Percentiles rank a stretch among this genome's conserved stretches.
Evolutionary conservation across 2,797 vertebrate genomes (phyloP).

Genomic region (Phalanger gymnotis): DNA sequence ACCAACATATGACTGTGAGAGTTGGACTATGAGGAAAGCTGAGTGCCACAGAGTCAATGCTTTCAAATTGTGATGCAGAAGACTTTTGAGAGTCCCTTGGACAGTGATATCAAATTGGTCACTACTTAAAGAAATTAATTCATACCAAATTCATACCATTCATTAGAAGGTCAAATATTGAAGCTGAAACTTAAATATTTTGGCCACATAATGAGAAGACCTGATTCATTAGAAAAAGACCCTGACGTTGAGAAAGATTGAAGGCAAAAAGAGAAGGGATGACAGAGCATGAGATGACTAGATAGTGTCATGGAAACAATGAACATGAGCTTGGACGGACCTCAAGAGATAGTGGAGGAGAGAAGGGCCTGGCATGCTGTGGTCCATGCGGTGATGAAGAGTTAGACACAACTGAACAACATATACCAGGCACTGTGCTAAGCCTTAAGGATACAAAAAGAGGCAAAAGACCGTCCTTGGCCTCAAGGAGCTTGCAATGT

Average conservation of each 20-base stretch:
- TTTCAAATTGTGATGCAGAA: not conserved
- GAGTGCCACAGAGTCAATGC: not conserved
- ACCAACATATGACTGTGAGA: not conserved
- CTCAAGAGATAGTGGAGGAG: not conserved
- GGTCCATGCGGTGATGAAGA: not conserved
- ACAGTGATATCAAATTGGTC: not conserved
- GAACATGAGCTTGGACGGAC: not conserved
- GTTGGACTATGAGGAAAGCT: not conserved
- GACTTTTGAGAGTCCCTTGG: not conserved
- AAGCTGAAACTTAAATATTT: not conserved
- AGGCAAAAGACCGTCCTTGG: not conserved
- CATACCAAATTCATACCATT: not conserved
- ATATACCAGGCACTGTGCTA: not conserved
- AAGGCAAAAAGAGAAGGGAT: not conserved
- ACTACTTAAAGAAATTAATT: not conserved
- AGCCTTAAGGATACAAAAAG: not conserved
- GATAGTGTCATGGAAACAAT: not conserved
- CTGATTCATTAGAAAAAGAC: not conserved
- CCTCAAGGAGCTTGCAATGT: not conserved
- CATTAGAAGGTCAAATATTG: not conserved
- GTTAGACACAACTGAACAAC: not conserved
- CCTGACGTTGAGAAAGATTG: not conserved
- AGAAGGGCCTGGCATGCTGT: not conserved
- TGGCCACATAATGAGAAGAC: not conserved
- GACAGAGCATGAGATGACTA: not conserved